Percentiles rank a stretch among this genome's conserved stretches.
Evolutionary conservation across 2,113 vertebrate species (phyloP).

Genomic region (Tachysurus fulvidraco): DNA sequence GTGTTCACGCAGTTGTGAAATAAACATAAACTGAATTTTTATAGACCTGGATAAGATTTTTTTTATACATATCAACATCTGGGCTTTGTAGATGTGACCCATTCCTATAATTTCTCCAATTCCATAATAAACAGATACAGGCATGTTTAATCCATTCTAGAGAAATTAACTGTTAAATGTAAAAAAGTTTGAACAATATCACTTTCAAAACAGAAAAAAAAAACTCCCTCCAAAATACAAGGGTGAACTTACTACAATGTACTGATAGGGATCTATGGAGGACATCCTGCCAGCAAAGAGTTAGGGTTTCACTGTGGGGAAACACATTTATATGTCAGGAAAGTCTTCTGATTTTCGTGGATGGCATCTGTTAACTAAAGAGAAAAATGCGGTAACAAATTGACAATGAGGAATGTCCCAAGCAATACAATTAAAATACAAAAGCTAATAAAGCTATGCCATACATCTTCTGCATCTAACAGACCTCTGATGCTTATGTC

Average conservation of each 20-base stretch:
- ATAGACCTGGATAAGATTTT: background rate
- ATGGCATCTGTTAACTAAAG: conserved; percentile 33
- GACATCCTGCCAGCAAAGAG: conserved; percentile 75
- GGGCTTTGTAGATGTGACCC: background rate
- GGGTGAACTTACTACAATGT: conserved; percentile 86
- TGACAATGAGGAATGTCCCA: background rate
- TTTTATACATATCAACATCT: background rate
- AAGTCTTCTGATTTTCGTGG: conserved; percentile 21
- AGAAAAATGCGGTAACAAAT: conserved; percentile 3
- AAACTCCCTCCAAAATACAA: background rate
- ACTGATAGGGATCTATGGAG: conserved; percentile 84
- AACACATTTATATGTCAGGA: conserved; percentile 44
- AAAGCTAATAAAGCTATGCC: background rate
- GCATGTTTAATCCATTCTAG: background rate
- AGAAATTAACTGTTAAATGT: background rate
- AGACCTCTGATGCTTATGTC: too few relatives aligned
- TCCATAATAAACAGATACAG: background rate
- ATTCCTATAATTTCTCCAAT: background rate
- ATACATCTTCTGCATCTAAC: background rate
- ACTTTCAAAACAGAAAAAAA: background rate
- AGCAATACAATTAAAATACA: background rate
- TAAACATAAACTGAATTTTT: background rate
- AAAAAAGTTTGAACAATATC: background rate
- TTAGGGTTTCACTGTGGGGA: background rate
- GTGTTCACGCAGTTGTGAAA: background rate